These are phyloP conservation scores for Australoheros scitulus DNA, from an alignment of 2,113 vertebrate species.

Conservation along the genomic window DNA sequence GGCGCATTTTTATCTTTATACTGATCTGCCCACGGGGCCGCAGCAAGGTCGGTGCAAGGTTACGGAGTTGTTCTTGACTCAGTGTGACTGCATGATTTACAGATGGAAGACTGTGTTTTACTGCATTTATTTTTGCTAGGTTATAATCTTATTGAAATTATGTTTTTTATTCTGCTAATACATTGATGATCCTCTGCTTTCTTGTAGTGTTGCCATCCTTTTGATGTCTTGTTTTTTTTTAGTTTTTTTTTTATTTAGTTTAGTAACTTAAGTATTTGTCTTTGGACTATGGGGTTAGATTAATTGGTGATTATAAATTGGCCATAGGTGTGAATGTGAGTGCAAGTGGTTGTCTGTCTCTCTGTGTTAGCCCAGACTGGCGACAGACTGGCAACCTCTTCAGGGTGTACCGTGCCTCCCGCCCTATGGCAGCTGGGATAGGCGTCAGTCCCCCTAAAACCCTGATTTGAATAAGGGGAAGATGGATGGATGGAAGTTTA, in stretches of 20 bases:
- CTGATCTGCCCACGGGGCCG: neutral
- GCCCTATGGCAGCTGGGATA: too few species aligned
- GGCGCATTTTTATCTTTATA: slow-evolving; percentile 10
- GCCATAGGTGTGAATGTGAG: too few species aligned
- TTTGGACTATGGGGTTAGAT: too few species aligned
- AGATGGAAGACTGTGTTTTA: neutral
- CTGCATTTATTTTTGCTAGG: neutral
- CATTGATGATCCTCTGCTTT: neutral
- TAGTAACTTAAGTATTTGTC: too few species aligned
- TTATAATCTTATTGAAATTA: neutral
- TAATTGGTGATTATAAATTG: too few species aligned
- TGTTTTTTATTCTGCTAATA: neutral
- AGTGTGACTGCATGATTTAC: slow-evolving; percentile 11
- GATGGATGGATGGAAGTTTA: neutral
- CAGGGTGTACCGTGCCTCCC: too few species aligned
- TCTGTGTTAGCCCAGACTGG: too few species aligned
- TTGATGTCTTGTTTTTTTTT: neutral
- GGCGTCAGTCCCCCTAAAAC: too few species aligned
- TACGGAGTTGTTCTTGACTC: slow-evolving; percentile 10
- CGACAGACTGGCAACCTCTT: too few species aligned
- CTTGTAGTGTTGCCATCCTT: neutral
- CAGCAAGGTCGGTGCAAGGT: slow-evolving; percentile 61
- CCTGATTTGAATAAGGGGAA: too few species aligned
- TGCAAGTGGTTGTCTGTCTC: too few species aligned
- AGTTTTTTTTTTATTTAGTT: neutral